Percentiles rank a stretch among this genome's conserved stretches.
Evolutionary conservation across 2,113 vertebrate genomes (phyloP).

Genomic region (Hippocampus comes): DNA sequence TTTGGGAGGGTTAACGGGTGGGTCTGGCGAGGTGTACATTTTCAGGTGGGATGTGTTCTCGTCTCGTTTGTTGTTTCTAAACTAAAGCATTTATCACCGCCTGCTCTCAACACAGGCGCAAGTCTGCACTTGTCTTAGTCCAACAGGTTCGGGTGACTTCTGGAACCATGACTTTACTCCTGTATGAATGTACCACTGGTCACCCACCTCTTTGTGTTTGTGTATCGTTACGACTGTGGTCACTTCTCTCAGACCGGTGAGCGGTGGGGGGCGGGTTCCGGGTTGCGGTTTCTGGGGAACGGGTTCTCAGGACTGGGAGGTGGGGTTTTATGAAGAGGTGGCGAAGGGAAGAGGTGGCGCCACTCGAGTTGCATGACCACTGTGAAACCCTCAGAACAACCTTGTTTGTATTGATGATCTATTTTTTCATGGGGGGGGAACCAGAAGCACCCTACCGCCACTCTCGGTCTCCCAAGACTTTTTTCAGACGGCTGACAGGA

Average conservation of each 20-base stretch:
- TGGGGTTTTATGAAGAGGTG: conserved; percentile 5
- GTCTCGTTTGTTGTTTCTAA: conserved; percentile 70
- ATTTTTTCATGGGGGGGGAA: conserved; percentile 67
- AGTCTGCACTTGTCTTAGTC: conserved; percentile 62
- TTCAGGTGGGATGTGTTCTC: conserved; percentile 61
- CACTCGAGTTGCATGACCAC: conserved; percentile 73
- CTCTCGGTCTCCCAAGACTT: conserved; percentile 55
- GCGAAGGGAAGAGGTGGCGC: conserved; percentile 44
- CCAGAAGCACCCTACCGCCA: conserved; percentile 45
- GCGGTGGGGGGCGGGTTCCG: neutral
- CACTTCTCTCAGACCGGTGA: conserved; percentile 59
- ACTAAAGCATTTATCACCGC: conserved; percentile 74
- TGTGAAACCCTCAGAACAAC: conserved; percentile 68
- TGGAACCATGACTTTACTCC: conserved; percentile 65
- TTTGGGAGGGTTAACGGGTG: conserved; percentile 21
- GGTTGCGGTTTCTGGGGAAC: conserved; percentile 2
- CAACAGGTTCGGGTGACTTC: conserved; percentile 58
- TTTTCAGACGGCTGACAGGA: conserved; percentile 50
- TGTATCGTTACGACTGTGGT: conserved; percentile 66
- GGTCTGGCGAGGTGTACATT: conserved; percentile 58
- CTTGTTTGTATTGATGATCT: conserved; percentile 69
- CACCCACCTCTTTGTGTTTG: conserved; percentile 65
- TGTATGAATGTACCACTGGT: conserved; percentile 72
- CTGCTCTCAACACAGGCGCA: conserved; percentile 56
- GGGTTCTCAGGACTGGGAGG: neutral